Evolutionary conservation across 92 coral and sea anemone genomes (phyloP).

Genomic region (Zoanthus gigantus): DNA sequence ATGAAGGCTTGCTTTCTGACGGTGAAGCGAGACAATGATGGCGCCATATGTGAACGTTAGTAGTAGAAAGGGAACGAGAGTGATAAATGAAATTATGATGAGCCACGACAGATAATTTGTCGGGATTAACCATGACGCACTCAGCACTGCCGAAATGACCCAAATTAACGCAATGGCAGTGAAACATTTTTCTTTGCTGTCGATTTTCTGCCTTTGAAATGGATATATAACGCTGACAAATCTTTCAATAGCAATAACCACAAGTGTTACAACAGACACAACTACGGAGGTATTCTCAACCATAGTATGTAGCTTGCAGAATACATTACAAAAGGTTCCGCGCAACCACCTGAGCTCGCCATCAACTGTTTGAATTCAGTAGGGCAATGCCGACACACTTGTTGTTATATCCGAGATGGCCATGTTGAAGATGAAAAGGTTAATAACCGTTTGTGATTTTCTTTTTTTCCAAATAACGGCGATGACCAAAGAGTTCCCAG

Average conservation of each 20-base stretch:
- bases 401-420: constrained; percentile 21
- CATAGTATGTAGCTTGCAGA: neutral
- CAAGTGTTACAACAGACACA: constrained; percentile 3
- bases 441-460: constrained; percentile 21
- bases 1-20: neutral
- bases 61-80: neutral
- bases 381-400: neutral
- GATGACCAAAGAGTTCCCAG: constrained; percentile 35
- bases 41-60: neutral
- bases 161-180: neutral
- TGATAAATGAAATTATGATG: neutral
- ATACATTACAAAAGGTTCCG: neutral
- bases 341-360: neutral
- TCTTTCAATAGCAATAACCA: constrained; percentile 13
- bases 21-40: neutral
- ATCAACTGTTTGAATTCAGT: neutral
- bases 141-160: neutral
- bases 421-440: constrained; percentile 44
- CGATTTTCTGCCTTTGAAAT: constrained; percentile 18
- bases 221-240: constrained; percentile 14
- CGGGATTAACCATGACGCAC: neutral
- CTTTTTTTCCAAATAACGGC: constrained; percentile 36
- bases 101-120: neutral
- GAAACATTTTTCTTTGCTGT: constrained; percentile 18
- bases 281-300: neutral